Base-by-base conservation (phyloP, 1,140 invertebrate genomes). In the Trinorchestia longiramus region DNA sequence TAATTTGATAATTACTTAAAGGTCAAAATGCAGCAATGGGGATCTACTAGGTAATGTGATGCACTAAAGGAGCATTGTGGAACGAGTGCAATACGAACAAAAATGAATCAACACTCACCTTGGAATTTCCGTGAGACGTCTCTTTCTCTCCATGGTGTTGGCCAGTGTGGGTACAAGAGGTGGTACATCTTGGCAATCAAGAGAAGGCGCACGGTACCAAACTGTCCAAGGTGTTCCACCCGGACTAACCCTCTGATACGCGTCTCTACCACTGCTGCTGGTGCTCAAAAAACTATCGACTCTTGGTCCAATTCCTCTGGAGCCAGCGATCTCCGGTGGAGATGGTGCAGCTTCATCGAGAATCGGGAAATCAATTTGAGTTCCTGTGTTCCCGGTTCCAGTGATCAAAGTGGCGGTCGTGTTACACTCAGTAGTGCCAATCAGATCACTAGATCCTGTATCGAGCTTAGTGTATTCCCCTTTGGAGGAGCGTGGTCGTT, bases 361-460 rank as follows among this genome's bases (percentile, higher is more conserved):
- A 94, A 94, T 45, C 36, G 43, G 92, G 47, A 94, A 45, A 47
- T 94, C 92, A 94, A 43, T 94, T 43, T 94, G 92, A 8, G 92
- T 94, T 42, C 92, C 92, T 6, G 43, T 94, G 92, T 94, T 94
- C 17, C 47, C 92, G 4, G 92, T 94, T 6, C 92, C 92, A 8
- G 92, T 94, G 43, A 94, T 47, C 41, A 94, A 8, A 23, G 92
- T 94, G 44, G 92, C 92, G 43, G 92, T 94, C 43, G 92, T 94
- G 92, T 94, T 94, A 36, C 92, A 94, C 36, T 94, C 92, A n/a
- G 92, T 94, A 94, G 92, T 94, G 92, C 92, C 92, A n/a, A 94
- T 47, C 6, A 94, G 92, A 40, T 94, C 92, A 40, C 92, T 94
- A n/a, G 92, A 94, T 23, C 92, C 92, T 19, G 92, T 94, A 40